Base-by-base conservation (phyloP, 2,797 vertebrate species). In the Crocidura indochinensis region DNA sequence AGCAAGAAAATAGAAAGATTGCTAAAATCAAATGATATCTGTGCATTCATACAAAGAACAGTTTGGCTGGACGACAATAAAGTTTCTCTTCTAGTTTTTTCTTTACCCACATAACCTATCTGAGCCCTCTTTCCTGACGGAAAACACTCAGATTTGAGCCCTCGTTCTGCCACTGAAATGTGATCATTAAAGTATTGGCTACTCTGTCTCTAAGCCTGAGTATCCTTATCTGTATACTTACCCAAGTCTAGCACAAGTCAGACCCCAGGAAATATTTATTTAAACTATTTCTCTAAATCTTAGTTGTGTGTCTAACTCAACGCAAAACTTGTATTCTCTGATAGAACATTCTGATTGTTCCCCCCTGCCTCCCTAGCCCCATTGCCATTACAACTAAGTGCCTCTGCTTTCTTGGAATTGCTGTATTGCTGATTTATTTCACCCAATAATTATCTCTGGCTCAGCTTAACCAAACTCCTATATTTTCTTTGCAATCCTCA, bases 1-100 rank as follows among this genome's bases (percentile, higher is more conserved):
- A 94, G 67, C 31, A 90, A 79, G 76, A 79, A 79, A 76, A 82
- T 24, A 27, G 10, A 15, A 77, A 22, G 26, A 69, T 31, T n/a
- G 69, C 75, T 56, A 90, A 89, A 78, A 64, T 19, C 47, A 62
- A 76, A 19, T 5, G 6, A 10, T 31, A 31, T 49, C 56, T 49
- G 8, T 44, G 47, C 44, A 84, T 68, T 78, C 11, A 15, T 29
- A 31, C 11, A 27, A 12, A 9, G 8, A 83, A 51, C 27, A 17
- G 46, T 53, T 62, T 72, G n/a, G 53, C 17, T 27, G 74, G 8
- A 47, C 46, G 38, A 11, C 2, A 6, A 38, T 38, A 31, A 79
- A 74, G 1, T 7, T 74, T 78, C 77, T 44, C 19, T 49, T 72
- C 24, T 64, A 80, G 29, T 53, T 87, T 6, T 65, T 65, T 81